Conservation (phyloP, 1,140 invertebrate species). For the Heliconius hewitsoni region DNA sequence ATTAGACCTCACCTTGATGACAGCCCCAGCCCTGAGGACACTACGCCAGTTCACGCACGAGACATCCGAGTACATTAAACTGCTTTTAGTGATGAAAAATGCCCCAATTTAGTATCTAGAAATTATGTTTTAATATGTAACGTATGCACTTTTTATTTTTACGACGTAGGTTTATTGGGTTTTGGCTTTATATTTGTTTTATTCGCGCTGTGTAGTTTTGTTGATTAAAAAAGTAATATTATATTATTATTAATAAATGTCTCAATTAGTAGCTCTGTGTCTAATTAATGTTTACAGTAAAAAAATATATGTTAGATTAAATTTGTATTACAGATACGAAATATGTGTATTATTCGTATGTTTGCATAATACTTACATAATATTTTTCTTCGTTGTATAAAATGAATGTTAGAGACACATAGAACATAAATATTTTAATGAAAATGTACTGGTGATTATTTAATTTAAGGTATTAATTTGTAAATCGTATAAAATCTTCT, state of each 20-base stretch:
- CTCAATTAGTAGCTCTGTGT: conserved; percentile 15
- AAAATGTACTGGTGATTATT: neutral
- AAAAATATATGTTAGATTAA: conserved; percentile 4
- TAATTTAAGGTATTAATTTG: neutral
- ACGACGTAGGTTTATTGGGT: neutral
- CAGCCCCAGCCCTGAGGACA: conserved; percentile 86
- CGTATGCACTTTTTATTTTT: neutral
- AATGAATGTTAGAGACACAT: conserved; percentile 3
- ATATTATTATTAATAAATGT: neutral
- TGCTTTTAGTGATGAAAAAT: neutral
- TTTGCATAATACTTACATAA: conserved; percentile 2
- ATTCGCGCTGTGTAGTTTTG: neutral
- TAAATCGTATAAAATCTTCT: neutral
- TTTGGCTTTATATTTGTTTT: neutral
- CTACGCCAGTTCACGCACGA: conserved; percentile 83
- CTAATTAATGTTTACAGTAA: conserved; percentile 25
- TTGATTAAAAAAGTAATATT: conserved; percentile 12
- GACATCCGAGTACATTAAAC: conserved; percentile 78
- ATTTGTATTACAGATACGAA: conserved; percentile 4
- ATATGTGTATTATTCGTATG: conserved; percentile 2
- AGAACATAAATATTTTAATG: neutral
- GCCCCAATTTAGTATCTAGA: neutral
- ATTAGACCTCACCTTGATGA: conserved; percentile 83
- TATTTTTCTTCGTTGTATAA: neutral
- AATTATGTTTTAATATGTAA: neutral